phyloP scores from a whole-genome alignment of 2,113 vertebrate genomes.

The Galbula dea region DNA sequence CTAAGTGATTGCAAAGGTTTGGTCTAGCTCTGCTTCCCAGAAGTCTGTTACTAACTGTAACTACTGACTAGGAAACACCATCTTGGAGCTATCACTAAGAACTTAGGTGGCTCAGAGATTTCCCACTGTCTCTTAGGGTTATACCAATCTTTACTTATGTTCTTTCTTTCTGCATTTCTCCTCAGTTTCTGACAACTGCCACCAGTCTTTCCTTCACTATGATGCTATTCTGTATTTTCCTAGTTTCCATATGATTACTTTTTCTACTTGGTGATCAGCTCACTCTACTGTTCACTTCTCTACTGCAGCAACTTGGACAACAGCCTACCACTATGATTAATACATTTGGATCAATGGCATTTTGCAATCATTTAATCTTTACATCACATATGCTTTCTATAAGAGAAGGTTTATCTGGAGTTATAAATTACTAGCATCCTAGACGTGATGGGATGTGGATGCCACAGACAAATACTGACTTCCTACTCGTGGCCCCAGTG shows the following conservation, averaged over 20 bases:
- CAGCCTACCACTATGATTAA: neutral
- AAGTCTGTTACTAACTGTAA: neutral
- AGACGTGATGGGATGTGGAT: neutral
- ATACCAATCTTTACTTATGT: neutral
- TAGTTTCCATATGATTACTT: neutral
- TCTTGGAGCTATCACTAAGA: neutral
- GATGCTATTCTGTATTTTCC: neutral
- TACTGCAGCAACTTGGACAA: neutral
- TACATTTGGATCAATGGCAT: neutral
- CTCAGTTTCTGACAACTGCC: neutral
- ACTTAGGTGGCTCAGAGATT: neutral
- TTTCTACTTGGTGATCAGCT: neutral
- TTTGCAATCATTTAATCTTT: neutral
- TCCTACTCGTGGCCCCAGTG: neutral
- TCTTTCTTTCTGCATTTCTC: neutral
- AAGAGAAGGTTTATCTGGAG: neutral
- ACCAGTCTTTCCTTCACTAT: neutral
- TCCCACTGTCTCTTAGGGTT: neutral
- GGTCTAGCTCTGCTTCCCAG: neutral
- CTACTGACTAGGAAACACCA: neutral
- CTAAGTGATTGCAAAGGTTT: neutral
- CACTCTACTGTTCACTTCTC: neutral
- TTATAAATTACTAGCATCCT: neutral
- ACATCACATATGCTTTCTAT: neutral
- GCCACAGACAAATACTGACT: neutral